A percentile compares a stretch with the other conserved stretches of the same genome.
These are phyloP conservation scores for Salvelinus fontinalis DNA, from an alignment of 2,113 vertebrate genomes.

Conservation along the genomic window DNA sequence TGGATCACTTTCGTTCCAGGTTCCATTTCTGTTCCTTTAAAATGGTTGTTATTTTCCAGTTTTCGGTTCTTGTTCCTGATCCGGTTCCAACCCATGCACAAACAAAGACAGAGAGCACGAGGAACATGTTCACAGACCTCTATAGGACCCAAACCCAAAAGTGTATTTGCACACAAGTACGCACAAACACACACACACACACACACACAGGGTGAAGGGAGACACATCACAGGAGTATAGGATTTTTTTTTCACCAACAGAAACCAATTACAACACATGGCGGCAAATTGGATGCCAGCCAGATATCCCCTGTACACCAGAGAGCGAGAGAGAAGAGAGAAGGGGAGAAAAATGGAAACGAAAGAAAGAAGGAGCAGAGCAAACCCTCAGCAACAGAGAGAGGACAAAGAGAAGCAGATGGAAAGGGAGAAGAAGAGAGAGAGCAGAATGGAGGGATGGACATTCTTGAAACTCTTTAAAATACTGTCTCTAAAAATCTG, in stretches of 20 bases:
- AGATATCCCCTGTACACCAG: slow-evolving; percentile 41
- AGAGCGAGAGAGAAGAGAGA: background rate
- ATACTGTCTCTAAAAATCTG: too few relatives aligned
- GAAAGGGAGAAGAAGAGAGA: slow-evolving; percentile 6
- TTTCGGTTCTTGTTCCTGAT: too few relatives aligned
- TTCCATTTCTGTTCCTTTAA: slow-evolving; percentile 31
- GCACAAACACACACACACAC: slow-evolving; percentile 21
- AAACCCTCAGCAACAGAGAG: slow-evolving; percentile 25
- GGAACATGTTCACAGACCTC: background rate
- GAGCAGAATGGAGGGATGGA: background rate
- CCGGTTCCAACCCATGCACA: slow-evolving; percentile 9
- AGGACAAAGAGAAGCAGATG: slow-evolving; percentile 54
- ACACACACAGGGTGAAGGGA: slow-evolving; percentile 19
- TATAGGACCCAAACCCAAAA: background rate
- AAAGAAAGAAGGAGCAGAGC: slow-evolving; percentile 22
- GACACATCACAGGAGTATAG: slow-evolving; percentile 11
- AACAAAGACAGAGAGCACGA: slow-evolving; percentile 5
- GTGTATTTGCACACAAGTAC: slow-evolving; percentile 1
- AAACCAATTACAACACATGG: slow-evolving; percentile 64
- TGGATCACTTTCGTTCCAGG: slow-evolving; percentile 5
- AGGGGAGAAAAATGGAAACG: background rate
- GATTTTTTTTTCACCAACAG: slow-evolving; percentile 39
- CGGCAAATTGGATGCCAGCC: slow-evolving; percentile 56
- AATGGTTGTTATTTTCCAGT: too few relatives aligned
- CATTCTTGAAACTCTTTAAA: too few relatives aligned